These are phyloP conservation scores for Heliocidaris tuberculata DNA, from an alignment of 35 echinoderm and acorn worm genomes.

Conservation along the genomic window DNA sequence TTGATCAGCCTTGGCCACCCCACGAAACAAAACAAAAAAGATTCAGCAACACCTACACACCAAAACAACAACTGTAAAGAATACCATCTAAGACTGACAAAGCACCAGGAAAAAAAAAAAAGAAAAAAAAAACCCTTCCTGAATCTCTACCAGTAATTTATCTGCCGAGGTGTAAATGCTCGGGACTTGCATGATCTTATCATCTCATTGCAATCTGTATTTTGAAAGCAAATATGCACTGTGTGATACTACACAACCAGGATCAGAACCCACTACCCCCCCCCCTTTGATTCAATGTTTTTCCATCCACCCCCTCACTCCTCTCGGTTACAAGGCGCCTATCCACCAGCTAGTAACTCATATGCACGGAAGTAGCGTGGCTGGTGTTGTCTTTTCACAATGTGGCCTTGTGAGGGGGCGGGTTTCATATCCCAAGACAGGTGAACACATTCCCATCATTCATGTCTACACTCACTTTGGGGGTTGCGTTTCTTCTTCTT, in stretches of 20 bases:
- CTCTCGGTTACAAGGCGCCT: not conserved
- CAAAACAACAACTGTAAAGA: not conserved
- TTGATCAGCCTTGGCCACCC: not conserved
- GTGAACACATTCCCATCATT: not conserved
- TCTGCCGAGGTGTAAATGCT: not conserved
- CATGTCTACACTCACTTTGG: not conserved
- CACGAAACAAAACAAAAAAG: not conserved
- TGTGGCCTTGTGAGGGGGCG: not conserved
- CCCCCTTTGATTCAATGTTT: not conserved
- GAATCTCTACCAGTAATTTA: not conserved
- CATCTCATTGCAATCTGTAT: not conserved
- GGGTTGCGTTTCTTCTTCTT: no score
- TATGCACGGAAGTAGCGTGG: not conserved
- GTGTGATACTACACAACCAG: not conserved
- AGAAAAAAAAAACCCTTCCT: not conserved
- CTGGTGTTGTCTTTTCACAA: not conserved
- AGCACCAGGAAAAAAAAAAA: no score
- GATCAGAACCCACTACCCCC: not conserved
- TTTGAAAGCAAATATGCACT: conserved; percentile 26
- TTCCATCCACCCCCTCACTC: not conserved
- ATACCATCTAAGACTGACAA: not conserved
- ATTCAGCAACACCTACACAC: not conserved
- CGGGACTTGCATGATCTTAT: no score
- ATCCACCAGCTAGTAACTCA: not conserved
- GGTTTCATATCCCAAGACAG: not conserved